phyloP scores from a whole-genome alignment of 2,113 vertebrate species.

The Lepus europaeus region DNA sequence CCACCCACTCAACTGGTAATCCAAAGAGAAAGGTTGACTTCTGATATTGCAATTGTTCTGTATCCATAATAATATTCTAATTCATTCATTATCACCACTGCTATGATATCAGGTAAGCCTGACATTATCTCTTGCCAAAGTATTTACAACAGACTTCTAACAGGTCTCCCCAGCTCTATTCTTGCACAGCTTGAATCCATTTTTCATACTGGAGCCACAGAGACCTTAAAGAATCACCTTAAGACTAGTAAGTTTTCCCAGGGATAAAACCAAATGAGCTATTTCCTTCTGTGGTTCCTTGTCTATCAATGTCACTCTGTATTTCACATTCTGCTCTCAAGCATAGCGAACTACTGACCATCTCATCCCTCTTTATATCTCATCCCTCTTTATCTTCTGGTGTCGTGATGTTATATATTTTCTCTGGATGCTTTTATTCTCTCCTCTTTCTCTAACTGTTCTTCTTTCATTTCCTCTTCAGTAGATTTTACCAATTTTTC shows the following conservation, averaged over 20 bases:
- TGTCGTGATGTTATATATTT: neutral
- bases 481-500: conserved; percentile 9
- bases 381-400: neutral
- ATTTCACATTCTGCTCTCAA: neutral
- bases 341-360: neutral
- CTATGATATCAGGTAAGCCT: conserved; percentile 48
- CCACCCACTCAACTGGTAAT: neutral
- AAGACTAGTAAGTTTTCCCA: neutral
- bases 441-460: too few species aligned
- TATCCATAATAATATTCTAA: neutral
- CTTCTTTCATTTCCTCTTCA: neutral
- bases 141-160: conserved; percentile 31
- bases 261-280: neutral
- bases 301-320: neutral
- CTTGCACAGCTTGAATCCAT: neutral
- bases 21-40: conserved; percentile 21
- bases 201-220: neutral
- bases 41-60: neutral
- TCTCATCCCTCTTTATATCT: neutral
- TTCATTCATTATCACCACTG: neutral
- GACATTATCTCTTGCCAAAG: conserved; percentile 34
- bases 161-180: neutral
- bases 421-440: neutral
- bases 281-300: neutral
- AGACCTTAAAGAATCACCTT: neutral